Evolutionary conservation across 1,140 invertebrate species (phyloP).

Genomic region (Cydia fagiglandana): DNA sequence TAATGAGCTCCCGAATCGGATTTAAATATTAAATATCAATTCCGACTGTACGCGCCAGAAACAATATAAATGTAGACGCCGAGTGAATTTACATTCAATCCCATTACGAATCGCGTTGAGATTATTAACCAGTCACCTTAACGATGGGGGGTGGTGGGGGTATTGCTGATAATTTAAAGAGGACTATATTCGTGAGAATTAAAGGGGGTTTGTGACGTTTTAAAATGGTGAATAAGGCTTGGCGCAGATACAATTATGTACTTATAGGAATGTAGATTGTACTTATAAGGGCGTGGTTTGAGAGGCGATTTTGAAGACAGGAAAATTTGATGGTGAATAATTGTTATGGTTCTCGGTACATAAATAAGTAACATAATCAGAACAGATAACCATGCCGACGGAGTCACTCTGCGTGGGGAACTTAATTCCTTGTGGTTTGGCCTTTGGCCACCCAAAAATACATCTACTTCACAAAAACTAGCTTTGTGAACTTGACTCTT

Average conservation of each 20-base stretch:
- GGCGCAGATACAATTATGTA: slow-evolving; percentile 22
- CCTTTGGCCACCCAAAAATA: no score
- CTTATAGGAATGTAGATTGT: slow-evolving; percentile 19
- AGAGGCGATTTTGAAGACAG: not conserved
- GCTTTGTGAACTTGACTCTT: no score
- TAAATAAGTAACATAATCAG: no score
- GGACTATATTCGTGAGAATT: not conserved
- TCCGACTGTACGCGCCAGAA: slow-evolving; percentile 40
- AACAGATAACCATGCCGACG: no score
- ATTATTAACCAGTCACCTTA: slow-evolving; percentile 62
- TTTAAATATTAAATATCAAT: slow-evolving; percentile 36
- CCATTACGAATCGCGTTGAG: slow-evolving; percentile 58
- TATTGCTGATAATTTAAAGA: not conserved
- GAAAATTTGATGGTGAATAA: no score
- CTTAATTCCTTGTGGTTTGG: no score
- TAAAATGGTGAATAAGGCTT: not conserved
- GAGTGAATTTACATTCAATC: slow-evolving; percentile 48
- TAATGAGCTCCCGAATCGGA: slow-evolving; percentile 23
- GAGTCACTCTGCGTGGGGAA: no score
- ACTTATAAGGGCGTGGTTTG: slow-evolving; percentile 1
- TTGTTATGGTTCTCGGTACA: no score
- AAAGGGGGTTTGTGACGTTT: slow-evolving; percentile 2
- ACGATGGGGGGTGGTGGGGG: slow-evolving; percentile 40
- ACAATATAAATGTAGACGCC: slow-evolving; percentile 45
- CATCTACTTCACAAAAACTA: no score